These are phyloP conservation scores for Microctonus brassicae DNA, from an alignment of 2,888 invertebrate genomes.

Conservation along the genomic window DNA sequence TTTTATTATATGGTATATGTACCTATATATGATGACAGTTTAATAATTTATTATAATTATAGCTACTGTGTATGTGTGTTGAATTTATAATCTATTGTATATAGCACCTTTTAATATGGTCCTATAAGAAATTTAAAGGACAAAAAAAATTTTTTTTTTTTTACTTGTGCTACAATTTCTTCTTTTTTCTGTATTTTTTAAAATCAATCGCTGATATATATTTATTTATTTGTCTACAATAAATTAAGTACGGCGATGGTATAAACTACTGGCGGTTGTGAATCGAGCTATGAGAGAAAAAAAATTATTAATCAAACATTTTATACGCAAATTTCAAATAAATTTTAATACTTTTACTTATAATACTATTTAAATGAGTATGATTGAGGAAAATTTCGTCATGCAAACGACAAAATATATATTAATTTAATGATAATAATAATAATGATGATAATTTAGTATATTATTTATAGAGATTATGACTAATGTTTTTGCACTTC, in stretches of 20 bases:
- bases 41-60: background rate
- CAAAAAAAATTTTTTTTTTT: slow-evolving; percentile 57
- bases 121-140: slow-evolving; percentile 38
- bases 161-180: slow-evolving; percentile 6
- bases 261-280: slow-evolving; percentile 35
- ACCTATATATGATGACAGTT: background rate
- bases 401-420: no score
- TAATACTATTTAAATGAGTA: no score
- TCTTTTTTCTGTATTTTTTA: background rate
- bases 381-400: no score
- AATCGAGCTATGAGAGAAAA: slow-evolving; percentile 17
- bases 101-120: background rate
- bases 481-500: background rate
- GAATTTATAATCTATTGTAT: background rate
- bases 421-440: no score
- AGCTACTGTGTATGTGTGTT: background rate
- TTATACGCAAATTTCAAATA: background rate
- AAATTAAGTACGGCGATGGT: slow-evolving; percentile 64
- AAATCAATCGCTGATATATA: background rate
- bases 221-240: slow-evolving; percentile 51
- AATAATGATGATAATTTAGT: background rate
- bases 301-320: background rate
- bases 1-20: background rate
- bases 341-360: no score
- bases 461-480: background rate